phyloP scores from a whole-genome alignment of 2,888 invertebrate species.

The Caprella mutica region DNA sequence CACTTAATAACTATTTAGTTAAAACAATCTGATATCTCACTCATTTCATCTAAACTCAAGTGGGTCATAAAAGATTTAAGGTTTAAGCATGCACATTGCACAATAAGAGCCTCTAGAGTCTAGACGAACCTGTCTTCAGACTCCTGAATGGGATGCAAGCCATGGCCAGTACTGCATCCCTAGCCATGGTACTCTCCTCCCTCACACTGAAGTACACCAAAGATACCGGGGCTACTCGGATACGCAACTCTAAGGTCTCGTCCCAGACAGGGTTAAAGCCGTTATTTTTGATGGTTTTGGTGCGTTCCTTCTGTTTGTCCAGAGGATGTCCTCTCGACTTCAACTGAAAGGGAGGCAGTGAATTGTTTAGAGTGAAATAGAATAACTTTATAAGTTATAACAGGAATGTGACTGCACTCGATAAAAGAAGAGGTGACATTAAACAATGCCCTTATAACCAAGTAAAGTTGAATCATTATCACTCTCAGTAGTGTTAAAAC shows the following conservation, averaged over 20 bases:
- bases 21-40: too few species aligned
- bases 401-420: background rate
- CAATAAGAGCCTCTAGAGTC: too few species aligned
- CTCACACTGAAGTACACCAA: conserved; percentile 27
- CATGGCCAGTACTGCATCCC: conserved; percentile 31
- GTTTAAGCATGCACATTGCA: too few species aligned
- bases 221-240: conserved; percentile 26
- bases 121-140: conserved; percentile 20
- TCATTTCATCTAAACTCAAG: too few species aligned
- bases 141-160: conserved; percentile 28
- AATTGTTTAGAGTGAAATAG: conserved; percentile 45
- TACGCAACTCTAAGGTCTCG: conserved; percentile 22
- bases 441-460: too few species aligned
- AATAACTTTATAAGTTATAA: conserved; percentile 36
- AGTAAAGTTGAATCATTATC: too few species aligned
- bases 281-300: conserved; percentile 46
- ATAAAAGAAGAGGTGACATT: too few species aligned
- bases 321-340: conserved; percentile 41
- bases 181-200: conserved; percentile 30
- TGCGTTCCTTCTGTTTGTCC: conserved; percentile 44
- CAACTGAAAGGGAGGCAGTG: too few species aligned
- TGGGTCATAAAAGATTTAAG: too few species aligned
- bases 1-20: too few species aligned
- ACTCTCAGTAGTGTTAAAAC: too few species aligned
- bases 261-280: conserved; percentile 39